Conservation (phyloP, 2,113 vertebrate species). For the Pseudorectes ferrugineus region DNA sequence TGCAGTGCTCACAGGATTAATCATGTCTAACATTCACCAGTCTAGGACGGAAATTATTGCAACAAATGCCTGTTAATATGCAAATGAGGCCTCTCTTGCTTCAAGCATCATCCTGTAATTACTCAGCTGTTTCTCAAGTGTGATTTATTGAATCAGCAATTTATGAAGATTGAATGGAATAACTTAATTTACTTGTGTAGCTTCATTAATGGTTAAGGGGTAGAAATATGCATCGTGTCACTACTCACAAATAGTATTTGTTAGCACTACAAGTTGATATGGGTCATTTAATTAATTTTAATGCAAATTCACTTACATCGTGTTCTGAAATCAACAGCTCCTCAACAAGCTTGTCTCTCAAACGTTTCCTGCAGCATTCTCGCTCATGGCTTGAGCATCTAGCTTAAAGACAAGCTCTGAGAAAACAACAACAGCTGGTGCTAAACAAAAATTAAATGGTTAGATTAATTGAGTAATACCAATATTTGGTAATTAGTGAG, state of each 20-base stretch:
- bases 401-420: conserved; percentile 4
- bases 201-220: conserved; percentile 71
- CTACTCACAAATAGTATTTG: conserved; percentile 49
- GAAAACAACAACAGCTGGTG: conserved; percentile 37
- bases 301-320: conserved; percentile 30
- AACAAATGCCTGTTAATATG: conserved; percentile 70
- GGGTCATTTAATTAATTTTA: conserved; percentile 49
- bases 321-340: not conserved
- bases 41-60: conserved; percentile 63
- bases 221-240: conserved; percentile 68
- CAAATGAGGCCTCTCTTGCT: conserved; percentile 55
- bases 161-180: conserved; percentile 60
- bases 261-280: conserved; percentile 41
- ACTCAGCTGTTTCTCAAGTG: conserved; percentile 66
- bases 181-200: conserved; percentile 72
- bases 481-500: not conserved
- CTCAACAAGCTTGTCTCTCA: not conserved
- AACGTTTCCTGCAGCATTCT: conserved; percentile 8
- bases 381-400: not conserved
- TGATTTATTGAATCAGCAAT: conserved; percentile 76
- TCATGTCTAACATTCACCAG: conserved; percentile 51
- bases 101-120: conserved; percentile 63
- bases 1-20: conserved; percentile 41
- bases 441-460: not conserved
- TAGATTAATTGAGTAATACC: not conserved